Percentiles rank a stretch among this genome's conserved stretches.
These are phyloP conservation scores for Caenorhabditis zanzibari DNA, from an alignment of 2,888 invertebrate species.

Conservation along the genomic window DNA sequence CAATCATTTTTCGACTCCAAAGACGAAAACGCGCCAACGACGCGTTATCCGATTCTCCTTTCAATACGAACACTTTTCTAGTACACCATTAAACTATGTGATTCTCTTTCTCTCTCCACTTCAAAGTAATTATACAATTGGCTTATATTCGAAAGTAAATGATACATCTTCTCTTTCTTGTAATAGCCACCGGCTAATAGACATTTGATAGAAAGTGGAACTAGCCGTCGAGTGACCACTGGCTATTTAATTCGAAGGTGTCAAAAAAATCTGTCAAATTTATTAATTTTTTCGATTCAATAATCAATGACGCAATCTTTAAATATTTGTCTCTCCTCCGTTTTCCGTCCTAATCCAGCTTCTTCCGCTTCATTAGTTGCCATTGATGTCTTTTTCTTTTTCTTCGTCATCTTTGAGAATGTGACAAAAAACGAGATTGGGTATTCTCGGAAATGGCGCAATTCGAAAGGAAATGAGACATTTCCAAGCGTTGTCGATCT, in stretches of 20 bases:
- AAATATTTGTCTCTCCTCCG: conserved; percentile 6
- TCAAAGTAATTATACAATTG: conserved; percentile 27
- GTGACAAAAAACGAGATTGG: conserved; percentile 47
- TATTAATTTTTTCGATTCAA: conserved; percentile 4
- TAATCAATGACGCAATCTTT: conserved; percentile 13
- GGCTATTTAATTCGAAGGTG: not conserved
- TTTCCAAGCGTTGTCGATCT: conserved; percentile 6
- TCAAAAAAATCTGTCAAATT: not conserved
- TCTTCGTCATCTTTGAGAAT: conserved; percentile 16
- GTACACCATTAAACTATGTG: conserved; percentile 19
- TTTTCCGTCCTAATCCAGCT: conserved; percentile 46
- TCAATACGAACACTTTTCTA: not conserved
- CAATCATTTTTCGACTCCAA: no score
- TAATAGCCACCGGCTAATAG: conserved; percentile 22
- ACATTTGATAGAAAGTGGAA: conserved; percentile 23
- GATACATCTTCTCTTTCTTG: conserved; percentile 26
- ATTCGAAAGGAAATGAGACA: conserved; percentile 52
- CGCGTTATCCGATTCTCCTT: not conserved
- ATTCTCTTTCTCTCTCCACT: not conserved
- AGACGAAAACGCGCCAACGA: no score
- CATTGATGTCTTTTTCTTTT: conserved; percentile 17
- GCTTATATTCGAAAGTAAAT: conserved; percentile 38
- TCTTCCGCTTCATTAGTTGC: conserved; percentile 54
- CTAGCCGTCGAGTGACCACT: conserved; percentile 15
- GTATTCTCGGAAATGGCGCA: conserved; percentile 43